Evolutionary conservation across 2,113 vertebrate species (phyloP), one percentile per base, ranked within the genome.

Genomic region (Benitochromis conjunctus): DNA sequence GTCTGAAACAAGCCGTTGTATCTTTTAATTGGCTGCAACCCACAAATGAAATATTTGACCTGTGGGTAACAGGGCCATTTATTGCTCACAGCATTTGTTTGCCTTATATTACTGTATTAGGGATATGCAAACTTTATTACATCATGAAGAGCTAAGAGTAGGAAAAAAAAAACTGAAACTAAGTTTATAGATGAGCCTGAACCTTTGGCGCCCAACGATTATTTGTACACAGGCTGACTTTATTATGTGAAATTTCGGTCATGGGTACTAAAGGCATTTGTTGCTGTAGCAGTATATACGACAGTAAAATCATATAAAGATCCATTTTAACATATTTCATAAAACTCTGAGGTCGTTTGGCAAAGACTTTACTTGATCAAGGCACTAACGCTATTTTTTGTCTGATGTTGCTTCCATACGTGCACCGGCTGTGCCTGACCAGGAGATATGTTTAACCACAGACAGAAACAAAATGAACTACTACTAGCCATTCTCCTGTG

Each of bases 381-480:
- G 14, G 51, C 82, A n/a, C 54, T 6, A 7, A 79, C 0, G 2
- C 6, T 26, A 53, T n/a, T 14, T 83, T 38, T 56, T 64, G 34
- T 84, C 85, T 83, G 43, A 38, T 41, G 10, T 38, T 38, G 11
- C 36, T 48, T 53, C 69, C n/a, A 80, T 12, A 29, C 18, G 64
- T 10, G 6, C 62, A 10, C 46, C 86, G 66, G 55, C 26, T 29
- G 60, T 54, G 74, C 62, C 83, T 84, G 87, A 87, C 82, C 79
- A 16, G 53, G 18, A 60, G 9, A 66, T 29, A 34, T 86, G 81
- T 87, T 91, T 80, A 55, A 78, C 69, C n/a, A 10, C 18, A 36
- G 43, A 60, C 51, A 56, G 53, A 82, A 89, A 74, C 24, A 85
- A 80, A 77, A 77, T 60, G 26, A 91, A 91, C 86, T 81, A 83